Conservation (phyloP, 2,888 invertebrate species). For the Drosophila gaucha region DNA sequence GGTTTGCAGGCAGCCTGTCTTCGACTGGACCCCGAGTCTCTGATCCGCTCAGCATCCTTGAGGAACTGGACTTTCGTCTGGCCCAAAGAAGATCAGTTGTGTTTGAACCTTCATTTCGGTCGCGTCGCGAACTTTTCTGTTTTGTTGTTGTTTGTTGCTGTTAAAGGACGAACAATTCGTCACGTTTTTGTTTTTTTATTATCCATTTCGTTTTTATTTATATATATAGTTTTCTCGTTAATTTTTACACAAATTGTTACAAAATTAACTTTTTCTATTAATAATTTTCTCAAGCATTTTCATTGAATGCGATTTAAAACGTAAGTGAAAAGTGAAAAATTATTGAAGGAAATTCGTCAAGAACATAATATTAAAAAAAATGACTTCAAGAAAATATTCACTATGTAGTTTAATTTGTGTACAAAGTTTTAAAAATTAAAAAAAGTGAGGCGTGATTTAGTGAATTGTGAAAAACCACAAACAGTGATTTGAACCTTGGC, state of each 20-base stretch:
- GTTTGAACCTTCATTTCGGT: slow-evolving; percentile 79
- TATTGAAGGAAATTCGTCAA: no score
- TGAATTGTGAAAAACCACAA: no score
- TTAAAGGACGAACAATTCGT: slow-evolving; percentile 47
- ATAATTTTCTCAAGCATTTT: slow-evolving; percentile 6
- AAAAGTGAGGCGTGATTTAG: no score
- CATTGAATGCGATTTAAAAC: no score
- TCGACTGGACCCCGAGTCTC: slow-evolving; percentile 55
- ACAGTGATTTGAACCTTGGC: no score
- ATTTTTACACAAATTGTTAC: slow-evolving; percentile 25
- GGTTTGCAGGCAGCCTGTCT: slow-evolving; percentile 71
- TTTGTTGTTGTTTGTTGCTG: slow-evolving; percentile 56
- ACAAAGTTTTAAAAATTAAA: no score
- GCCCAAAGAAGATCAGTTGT: slow-evolving; percentile 67
- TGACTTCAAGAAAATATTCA: no score
- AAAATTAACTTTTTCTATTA: no score
- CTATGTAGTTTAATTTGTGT: no score
- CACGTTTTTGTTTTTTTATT: slow-evolving; percentile 18
- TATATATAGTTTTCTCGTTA: slow-evolving; percentile 29
- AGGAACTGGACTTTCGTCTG: slow-evolving; percentile 23
- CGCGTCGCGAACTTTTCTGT: slow-evolving; percentile 70
- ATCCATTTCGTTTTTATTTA: slow-evolving; percentile 62
- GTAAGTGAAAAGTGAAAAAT: slow-evolving; percentile 37
- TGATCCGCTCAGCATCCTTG: slow-evolving; percentile 25
- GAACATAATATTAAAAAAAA: no score